Evolutionary conservation across 2,797 vertebrate species (phyloP).

Genomic region (Oreortyx pictus): DNA sequence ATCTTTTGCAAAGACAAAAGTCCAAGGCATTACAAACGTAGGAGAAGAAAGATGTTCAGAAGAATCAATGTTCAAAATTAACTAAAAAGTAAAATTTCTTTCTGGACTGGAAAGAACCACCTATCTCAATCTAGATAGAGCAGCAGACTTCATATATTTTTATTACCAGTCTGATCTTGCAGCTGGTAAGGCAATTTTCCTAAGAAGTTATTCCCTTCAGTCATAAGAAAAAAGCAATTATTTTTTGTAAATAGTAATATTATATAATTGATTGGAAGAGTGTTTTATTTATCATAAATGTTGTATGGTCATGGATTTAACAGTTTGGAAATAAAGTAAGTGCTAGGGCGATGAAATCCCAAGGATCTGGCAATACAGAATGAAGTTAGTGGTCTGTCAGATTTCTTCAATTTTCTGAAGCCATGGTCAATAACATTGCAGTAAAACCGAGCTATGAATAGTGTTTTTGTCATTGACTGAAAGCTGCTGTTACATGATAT

Average conservation of each 20-base stretch:
- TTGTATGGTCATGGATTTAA: background rate
- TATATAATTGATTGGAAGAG: slow-evolving; percentile 31
- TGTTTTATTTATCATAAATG: slow-evolving; percentile 12
- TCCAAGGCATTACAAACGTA: background rate
- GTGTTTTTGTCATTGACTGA: background rate
- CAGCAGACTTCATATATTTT: background rate
- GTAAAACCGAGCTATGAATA: background rate
- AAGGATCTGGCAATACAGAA: background rate
- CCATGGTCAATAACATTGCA: background rate
- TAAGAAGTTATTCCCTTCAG: background rate
- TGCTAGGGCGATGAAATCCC: background rate
- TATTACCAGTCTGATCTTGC: background rate
- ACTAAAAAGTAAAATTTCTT: background rate
- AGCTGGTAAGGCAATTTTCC: slow-evolving; percentile 13
- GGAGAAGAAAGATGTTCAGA: background rate
- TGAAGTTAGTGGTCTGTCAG: slow-evolving; percentile 8
- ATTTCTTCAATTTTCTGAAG: slow-evolving; percentile 8
- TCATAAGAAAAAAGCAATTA: background rate
- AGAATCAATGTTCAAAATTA: background rate
- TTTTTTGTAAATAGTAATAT: background rate
- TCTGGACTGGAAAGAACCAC: background rate
- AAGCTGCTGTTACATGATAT: background rate
- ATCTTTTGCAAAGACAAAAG: background rate
- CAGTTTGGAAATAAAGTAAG: background rate
- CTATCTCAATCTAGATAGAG: background rate